Base-by-base conservation (phyloP, 2,797 vertebrate species). In the Chromis chromis region DNA sequence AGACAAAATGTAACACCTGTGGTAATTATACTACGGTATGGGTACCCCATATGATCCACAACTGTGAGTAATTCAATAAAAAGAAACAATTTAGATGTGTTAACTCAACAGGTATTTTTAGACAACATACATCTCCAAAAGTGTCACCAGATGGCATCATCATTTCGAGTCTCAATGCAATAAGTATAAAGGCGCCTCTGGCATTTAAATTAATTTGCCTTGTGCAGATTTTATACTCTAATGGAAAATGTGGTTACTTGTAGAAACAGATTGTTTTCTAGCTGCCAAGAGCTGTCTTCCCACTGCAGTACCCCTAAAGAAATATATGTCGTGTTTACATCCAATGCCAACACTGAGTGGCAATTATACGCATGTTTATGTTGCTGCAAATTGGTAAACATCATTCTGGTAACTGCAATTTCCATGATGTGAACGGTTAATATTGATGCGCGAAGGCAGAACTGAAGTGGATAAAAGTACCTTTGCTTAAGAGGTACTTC, bases 401-500 rank as follows among this genome's bases (percentile, higher is more conserved):
- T 71, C 21, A 22, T 25, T 36, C 6, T 28, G 6, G 4, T 55
- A 11, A 46, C 31, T 68, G 3, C 0, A 12, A 60, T 48, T 56
- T 58, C 36, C 27, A 31, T 22, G 4, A 66, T 13, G 14, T 54
- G 25, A 8, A 59, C 61, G 76, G 72, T 61, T 25, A 0, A 44
- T 54, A 68, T 36, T 25, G 14, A 4, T 13, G 21, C 14, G 14
- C 14, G 1, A 13, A 21, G 58, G 27, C 63, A 42, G 40, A 16
- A 39, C 28, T 21, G 58, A 44, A 49, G 50, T 40, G 12, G 24
- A 19, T 55, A 7, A 60, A 25, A 28, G 12, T 50, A 25, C 31
- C 31, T 70, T 42, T 50, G 31, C 16, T 48, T 31, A 40, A 79
- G 19, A 72, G 61, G 50, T 10, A 11, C 36, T 77, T 78, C 6